Evolutionary conservation across 2,888 invertebrate species (phyloP).

Genomic region (Notodonta dromedarius): DNA sequence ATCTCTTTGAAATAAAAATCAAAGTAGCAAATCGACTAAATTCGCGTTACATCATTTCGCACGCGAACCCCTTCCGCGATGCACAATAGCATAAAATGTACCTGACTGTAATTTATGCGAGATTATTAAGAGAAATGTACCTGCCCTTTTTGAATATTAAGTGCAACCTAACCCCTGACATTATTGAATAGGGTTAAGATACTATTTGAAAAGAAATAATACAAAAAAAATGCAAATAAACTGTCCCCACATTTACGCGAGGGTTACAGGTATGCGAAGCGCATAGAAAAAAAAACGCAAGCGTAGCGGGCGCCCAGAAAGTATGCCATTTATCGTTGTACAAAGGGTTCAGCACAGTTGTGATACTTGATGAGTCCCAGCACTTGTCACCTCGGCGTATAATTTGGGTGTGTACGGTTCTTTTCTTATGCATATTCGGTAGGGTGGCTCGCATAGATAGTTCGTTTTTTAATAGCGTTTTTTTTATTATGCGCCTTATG

Average conservation of each 20-base stretch:
- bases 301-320: conserved; percentile 55
- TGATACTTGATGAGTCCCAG: conserved; percentile 59
- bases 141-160: conserved; percentile 85
- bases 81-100: conserved; percentile 82
- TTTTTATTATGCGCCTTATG: conserved; percentile 74
- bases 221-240: conserved; percentile 84
- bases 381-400: conserved; percentile 82
- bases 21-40: conserved; percentile 45
- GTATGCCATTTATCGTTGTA: conserved; percentile 54
- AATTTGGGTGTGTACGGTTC: conserved; percentile 78
- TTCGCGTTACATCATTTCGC: conserved; percentile 54
- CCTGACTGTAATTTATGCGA: conserved; percentile 85
- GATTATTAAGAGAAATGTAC: conserved; percentile 84
- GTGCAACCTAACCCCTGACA: conserved; percentile 85
- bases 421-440: conserved; percentile 79
- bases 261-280: conserved; percentile 71
- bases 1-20: conserved; percentile 42
- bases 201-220: conserved; percentile 82
- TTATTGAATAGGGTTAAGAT: conserved; percentile 83
- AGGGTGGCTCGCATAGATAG: conserved; percentile 78
- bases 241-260: conserved; percentile 75
- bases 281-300: conserved; percentile 72
- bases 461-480: conserved; percentile 79
- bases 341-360: conserved; percentile 37
- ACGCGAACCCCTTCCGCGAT: conserved; percentile 55